These are phyloP conservation scores for Epirrhoe tristata DNA, from an alignment of 2,888 invertebrate species.

Conservation along the genomic window DNA sequence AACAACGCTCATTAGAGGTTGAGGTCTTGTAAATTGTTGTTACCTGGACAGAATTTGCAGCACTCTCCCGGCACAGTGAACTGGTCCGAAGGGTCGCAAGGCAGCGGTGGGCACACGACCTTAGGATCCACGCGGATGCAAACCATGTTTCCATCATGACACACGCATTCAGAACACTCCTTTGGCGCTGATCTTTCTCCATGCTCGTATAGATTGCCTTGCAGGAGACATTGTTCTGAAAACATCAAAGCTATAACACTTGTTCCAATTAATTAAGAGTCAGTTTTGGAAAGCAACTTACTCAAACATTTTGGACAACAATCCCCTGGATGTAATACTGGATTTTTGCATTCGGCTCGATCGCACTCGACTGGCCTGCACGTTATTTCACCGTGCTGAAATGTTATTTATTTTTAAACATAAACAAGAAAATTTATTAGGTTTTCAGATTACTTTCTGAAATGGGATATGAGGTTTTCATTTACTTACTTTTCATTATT, in stretches of 20 bases:
- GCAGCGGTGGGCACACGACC: slow-evolving; percentile 90
- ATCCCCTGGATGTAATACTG: slow-evolving; percentile 90
- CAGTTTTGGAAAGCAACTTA: slow-evolving; percentile 75
- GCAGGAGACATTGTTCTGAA: slow-evolving; percentile 90
- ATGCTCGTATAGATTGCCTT: slow-evolving; percentile 91
- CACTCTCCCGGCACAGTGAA: slow-evolving; percentile 94
- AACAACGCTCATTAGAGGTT: neutral
- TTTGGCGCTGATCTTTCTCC: slow-evolving; percentile 90
- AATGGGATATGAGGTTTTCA: neutral
- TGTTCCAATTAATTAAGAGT: neutral
- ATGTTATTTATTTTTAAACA: slow-evolving; percentile 1
- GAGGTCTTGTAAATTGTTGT: neutral
- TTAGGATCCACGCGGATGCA: slow-evolving; percentile 90
- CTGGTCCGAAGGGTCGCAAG: slow-evolving; percentile 91
- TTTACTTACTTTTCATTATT: too few relatives aligned
- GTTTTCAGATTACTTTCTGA: neutral
- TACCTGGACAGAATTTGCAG: slow-evolving; percentile 96
- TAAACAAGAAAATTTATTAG: neutral
- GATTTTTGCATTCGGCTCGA: slow-evolving; percentile 91
- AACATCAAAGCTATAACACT: slow-evolving; percentile 27
- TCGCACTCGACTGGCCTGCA: slow-evolving; percentile 94
- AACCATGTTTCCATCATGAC: slow-evolving; percentile 92
- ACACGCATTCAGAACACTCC: slow-evolving; percentile 93
- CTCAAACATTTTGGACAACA: slow-evolving; percentile 95
- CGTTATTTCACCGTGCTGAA: slow-evolving; percentile 93